Percentiles rank a stretch among this genome's conserved stretches.
Evolutionary conservation across 2,797 vertebrate species (phyloP).

Genomic region (Halcyon badia): DNA sequence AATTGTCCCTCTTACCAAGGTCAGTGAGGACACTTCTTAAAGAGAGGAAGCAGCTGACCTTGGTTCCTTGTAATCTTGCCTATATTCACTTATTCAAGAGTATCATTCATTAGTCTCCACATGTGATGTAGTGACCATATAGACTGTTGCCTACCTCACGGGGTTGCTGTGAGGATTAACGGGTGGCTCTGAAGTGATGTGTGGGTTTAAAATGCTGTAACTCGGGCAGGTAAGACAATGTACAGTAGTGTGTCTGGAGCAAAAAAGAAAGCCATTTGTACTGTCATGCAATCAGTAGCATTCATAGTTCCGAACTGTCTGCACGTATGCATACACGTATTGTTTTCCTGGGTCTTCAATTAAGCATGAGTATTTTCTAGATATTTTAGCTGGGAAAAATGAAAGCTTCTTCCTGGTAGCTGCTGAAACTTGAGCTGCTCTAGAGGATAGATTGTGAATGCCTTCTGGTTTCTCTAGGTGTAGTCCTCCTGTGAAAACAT

Average conservation of each 20-base stretch:
- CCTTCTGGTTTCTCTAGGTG: background rate
- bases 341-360: slow-evolving; percentile 13
- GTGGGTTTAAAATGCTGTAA: background rate
- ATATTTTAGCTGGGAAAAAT: background rate
- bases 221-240: background rate
- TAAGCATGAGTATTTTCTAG: background rate
- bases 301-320: background rate
- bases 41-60: background rate
- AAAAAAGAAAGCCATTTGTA: background rate
- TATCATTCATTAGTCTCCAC: background rate
- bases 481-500: background rate
- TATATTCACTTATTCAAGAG: background rate
- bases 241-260: background rate
- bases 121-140: background rate
- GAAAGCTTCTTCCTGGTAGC: background rate
- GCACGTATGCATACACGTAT: background rate
- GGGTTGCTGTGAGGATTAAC: slow-evolving; percentile 2
- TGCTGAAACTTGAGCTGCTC: background rate
- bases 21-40: background rate
- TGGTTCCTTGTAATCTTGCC: background rate
- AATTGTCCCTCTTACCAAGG: background rate
- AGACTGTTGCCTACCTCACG: slow-evolving; percentile 14
- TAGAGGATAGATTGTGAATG: background rate
- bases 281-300: slow-evolving; percentile 1
- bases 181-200: background rate